Percentiles rank a stretch among this genome's conserved stretches.
These are phyloP conservation scores for Erpobdella octoculata DNA, from an alignment of 2,888 invertebrate genomes.

Conservation along the genomic window DNA sequence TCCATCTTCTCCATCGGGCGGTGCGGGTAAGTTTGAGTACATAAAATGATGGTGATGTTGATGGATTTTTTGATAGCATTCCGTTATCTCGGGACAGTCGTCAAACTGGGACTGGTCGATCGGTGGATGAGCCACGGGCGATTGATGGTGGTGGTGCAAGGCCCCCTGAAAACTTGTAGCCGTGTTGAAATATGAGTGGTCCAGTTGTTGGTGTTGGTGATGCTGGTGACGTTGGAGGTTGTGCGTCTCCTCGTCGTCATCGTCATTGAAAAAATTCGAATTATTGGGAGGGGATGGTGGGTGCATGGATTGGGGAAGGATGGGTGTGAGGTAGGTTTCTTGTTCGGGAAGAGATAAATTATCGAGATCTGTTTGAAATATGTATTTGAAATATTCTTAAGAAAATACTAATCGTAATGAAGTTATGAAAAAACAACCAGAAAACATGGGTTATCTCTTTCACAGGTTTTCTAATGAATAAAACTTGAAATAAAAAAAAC, in stretches of 20 bases:
- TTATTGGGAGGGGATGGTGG: neutral
- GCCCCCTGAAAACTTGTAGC: too few relatives aligned
- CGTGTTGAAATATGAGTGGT: too few relatives aligned
- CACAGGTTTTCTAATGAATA: too few relatives aligned
- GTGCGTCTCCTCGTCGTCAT: neutral
- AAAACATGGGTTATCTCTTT: too few relatives aligned
- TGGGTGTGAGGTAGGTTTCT: constrained; percentile 13
- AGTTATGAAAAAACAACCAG: too few relatives aligned
- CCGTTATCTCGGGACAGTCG: neutral
- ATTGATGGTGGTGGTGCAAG: neutral
- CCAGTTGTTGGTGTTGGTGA: too few relatives aligned
- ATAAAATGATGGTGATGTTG: neutral
- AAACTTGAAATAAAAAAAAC: too few relatives aligned
- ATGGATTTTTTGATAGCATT: neutral
- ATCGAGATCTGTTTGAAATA: neutral
- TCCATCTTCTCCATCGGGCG: neutral
- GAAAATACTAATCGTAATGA: too few relatives aligned
- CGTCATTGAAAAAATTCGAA: neutral
- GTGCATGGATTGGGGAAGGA: constrained; percentile 4
- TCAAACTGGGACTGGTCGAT: neutral
- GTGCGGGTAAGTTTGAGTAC: neutral
- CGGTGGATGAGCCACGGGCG: neutral
- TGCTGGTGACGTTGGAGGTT: neutral
- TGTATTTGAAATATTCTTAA: too few relatives aligned
- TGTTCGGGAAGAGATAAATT: neutral